A percentile compares a stretch with the other conserved stretches of the same genome.
These are phyloP conservation scores for Erebia palarica DNA, from an alignment of 2,888 invertebrate species.

Conservation along the genomic window DNA sequence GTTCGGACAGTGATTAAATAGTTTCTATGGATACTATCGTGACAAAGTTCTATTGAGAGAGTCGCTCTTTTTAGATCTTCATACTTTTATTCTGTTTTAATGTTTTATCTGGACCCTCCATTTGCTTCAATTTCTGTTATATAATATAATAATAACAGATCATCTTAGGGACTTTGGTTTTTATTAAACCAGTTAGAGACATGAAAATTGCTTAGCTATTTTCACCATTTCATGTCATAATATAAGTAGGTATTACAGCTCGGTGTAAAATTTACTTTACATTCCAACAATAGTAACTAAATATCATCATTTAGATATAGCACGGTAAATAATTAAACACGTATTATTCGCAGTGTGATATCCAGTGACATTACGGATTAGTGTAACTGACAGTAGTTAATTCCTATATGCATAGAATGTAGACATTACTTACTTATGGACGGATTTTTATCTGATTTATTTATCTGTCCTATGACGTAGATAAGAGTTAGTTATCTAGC, in stretches of 20 bases:
- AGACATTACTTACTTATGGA: conserved; percentile 35
- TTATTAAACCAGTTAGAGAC: too few relatives aligned
- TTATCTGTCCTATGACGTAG: conserved; percentile 32
- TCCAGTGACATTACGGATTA: conserved; percentile 51
- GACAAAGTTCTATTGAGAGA: too few relatives aligned
- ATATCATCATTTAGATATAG: conserved; percentile 40
- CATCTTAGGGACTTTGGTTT: too few relatives aligned
- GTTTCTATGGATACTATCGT: too few relatives aligned
- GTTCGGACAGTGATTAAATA: too few relatives aligned
- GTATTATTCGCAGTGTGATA: conserved; percentile 46
- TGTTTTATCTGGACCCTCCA: too few relatives aligned
- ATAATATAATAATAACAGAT: too few relatives aligned
- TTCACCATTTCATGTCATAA: background rate
- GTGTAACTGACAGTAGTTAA: conserved; percentile 60
- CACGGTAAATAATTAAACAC: conserved; percentile 43
- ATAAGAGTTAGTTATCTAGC: conserved; percentile 21
- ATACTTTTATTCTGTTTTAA: too few relatives aligned
- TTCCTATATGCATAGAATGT: conserved; percentile 50
- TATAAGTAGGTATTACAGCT: conserved; percentile 2
- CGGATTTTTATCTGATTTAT: conserved; percentile 27
- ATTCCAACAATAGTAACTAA: conserved; percentile 35
- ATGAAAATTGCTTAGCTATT: background rate
- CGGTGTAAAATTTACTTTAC: conserved; percentile 35
- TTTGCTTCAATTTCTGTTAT: too few relatives aligned
- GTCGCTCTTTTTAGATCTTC: too few relatives aligned